Percentiles rank a stretch among this genome's conserved stretches.
Conservation (phyloP, 2,797 vertebrate genomes). For the Nannoperca australis region DNA sequence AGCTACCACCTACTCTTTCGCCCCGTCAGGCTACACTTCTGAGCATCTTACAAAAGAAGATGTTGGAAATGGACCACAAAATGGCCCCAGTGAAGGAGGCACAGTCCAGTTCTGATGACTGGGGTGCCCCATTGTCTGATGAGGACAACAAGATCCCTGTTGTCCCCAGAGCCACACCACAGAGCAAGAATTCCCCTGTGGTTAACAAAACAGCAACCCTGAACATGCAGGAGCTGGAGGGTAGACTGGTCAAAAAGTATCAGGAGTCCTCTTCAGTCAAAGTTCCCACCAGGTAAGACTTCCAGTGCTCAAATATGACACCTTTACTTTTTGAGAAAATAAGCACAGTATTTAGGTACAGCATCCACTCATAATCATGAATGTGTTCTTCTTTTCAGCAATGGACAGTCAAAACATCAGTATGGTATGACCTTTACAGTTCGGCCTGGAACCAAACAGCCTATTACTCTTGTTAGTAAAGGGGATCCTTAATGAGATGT, state of each 20-base stretch:
- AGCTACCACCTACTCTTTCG: constrained; percentile 54
- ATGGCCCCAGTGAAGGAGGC: constrained; percentile 60
- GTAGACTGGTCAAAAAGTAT: constrained; percentile 71
- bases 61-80: constrained; percentile 87
- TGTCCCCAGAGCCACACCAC: constrained; percentile 37
- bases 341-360: not conserved
- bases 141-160: constrained; percentile 68
- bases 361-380: constrained; percentile 8
- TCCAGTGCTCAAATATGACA: constrained; percentile 1
- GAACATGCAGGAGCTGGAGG: constrained; percentile 81
- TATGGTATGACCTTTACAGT: constrained; percentile 84
- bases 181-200: constrained; percentile 39
- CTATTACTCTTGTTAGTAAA: constrained; percentile 81
- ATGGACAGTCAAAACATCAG: constrained; percentile 75
- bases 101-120: constrained; percentile 80
- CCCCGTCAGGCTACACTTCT: constrained; percentile 83
- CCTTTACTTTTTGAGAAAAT: not conserved
- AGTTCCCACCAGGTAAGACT: constrained; percentile 71
- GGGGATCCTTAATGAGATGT: constrained; percentile 45
- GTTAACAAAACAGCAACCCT: constrained; percentile 62
- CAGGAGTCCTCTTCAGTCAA: constrained; percentile 57
- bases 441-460: constrained; percentile 85
- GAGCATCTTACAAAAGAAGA: constrained; percentile 88
- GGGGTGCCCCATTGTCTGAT: constrained; percentile 73
- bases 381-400: constrained; percentile 70